Evolutionary conservation across 2,888 invertebrate genomes (phyloP).

Genomic region (Glyphotaelius pellucidus): DNA sequence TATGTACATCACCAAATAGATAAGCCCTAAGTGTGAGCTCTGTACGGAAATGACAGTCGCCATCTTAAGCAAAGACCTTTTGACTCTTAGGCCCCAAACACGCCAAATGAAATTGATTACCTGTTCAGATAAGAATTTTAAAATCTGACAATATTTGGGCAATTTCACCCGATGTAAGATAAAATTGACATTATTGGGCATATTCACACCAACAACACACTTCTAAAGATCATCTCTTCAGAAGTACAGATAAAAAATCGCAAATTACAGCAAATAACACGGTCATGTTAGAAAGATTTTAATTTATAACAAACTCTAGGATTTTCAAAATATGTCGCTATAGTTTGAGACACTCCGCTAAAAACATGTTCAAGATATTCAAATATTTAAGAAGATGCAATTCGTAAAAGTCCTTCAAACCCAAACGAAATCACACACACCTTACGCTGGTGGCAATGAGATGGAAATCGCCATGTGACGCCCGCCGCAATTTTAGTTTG

Average conservation of each 20-base stretch:
- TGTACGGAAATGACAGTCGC: background rate
- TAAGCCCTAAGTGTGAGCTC: background rate
- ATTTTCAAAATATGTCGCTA: background rate
- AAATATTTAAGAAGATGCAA: background rate
- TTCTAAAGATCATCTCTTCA: background rate
- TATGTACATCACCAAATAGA: background rate
- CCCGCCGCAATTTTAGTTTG: too few relatives aligned
- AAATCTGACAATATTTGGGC: background rate
- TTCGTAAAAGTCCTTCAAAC: too few relatives aligned
- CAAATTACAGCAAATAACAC: background rate
- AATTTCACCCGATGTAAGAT: background rate
- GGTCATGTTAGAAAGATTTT: background rate
- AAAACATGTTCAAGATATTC: background rate
- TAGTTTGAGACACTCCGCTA: background rate
- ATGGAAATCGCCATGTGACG: too few relatives aligned
- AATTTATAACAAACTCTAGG: background rate
- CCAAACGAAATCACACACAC: too few relatives aligned
- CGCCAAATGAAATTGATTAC: too few relatives aligned
- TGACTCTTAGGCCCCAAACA: background rate
- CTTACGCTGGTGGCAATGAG: too few relatives aligned
- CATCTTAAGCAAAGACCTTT: background rate
- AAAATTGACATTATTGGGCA: background rate
- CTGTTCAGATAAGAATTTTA: too few relatives aligned
- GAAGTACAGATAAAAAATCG: background rate
- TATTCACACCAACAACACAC: background rate